phyloP scores from a whole-genome alignment of 2,888 invertebrate genomes.

The Drosophila mimica region DNA sequence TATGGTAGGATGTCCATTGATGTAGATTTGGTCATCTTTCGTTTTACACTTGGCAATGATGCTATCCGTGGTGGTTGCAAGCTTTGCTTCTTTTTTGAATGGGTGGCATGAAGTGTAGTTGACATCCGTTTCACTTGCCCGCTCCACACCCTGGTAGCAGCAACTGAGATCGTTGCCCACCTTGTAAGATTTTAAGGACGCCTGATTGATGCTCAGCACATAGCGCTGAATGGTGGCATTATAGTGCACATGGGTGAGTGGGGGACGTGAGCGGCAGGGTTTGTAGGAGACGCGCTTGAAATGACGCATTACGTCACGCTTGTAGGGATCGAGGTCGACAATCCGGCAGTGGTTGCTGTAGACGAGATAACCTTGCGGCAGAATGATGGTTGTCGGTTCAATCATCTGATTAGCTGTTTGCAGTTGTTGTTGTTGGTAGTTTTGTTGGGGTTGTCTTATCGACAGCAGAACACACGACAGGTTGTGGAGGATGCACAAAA shows the following conservation, averaged over 20 bases:
- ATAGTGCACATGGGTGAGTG: constrained; percentile 80
- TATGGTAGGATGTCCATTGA: constrained; percentile 86
- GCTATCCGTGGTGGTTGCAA: constrained; percentile 85
- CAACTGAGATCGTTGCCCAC: constrained; percentile 71
- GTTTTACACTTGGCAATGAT: constrained; percentile 86
- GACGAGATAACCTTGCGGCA: constrained; percentile 83
- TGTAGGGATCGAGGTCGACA: constrained; percentile 87
- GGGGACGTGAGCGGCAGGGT: constrained; percentile 85
- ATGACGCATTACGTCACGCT: constrained; percentile 86
- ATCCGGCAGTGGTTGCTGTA: constrained; percentile 88
- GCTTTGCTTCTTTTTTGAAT: constrained; percentile 83
- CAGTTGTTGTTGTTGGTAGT: neutral
- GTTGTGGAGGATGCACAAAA: neutral
- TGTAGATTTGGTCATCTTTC: constrained; percentile 79
- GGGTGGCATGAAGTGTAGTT: constrained; percentile 84
- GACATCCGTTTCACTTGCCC: constrained; percentile 77
- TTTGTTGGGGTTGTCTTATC: neutral
- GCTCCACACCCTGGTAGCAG: constrained; percentile 82
- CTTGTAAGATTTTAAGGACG: constrained; percentile 66
- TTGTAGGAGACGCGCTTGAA: constrained; percentile 86
- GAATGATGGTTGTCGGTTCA: constrained; percentile 38
- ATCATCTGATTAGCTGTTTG: constrained; percentile 2
- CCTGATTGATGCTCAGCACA: constrained; percentile 74
- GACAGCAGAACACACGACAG: constrained; percentile 13
- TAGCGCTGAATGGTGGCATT: constrained; percentile 70